phyloP scores from a whole-genome alignment of 2,797 vertebrate species.

The Hirundo rustica region DNA sequence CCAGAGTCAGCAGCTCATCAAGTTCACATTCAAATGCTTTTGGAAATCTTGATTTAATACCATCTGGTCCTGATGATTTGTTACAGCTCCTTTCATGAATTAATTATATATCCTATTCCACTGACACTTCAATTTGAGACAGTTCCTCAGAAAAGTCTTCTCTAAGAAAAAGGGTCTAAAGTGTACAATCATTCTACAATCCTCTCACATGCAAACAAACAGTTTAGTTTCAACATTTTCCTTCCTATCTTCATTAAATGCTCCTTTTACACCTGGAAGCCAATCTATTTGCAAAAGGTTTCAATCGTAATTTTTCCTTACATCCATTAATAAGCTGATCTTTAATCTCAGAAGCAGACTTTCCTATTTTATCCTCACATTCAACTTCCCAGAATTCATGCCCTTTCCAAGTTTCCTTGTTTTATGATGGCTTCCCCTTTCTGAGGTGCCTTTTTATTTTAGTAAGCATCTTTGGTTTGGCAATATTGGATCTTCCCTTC shows the following conservation, averaged over 20 bases:
- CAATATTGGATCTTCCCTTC: neutral
- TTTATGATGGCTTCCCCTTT: neutral
- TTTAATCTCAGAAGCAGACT: neutral
- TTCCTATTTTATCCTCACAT: neutral
- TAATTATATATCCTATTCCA: slow-evolving; percentile 63
- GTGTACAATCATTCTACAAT: neutral
- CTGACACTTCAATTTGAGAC: slow-evolving; percentile 61
- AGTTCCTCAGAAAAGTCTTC: slow-evolving; percentile 27
- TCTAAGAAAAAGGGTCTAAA: neutral
- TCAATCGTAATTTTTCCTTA: neutral
- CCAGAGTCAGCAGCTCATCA: slow-evolving; percentile 41
- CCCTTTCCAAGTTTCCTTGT: neutral
- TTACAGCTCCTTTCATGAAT: slow-evolving; percentile 54
- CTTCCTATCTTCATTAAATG: neutral
- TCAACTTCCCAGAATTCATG: neutral
- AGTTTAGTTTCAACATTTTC: neutral
- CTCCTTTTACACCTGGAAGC: neutral
- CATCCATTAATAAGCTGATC: neutral
- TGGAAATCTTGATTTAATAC: slow-evolving; percentile 62
- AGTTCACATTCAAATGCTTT: slow-evolving; percentile 63
- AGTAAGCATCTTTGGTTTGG: neutral
- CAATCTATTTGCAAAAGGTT: neutral
- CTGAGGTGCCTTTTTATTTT: neutral
- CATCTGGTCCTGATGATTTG: slow-evolving; percentile 53
- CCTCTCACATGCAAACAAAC: neutral